Percentiles rank a stretch among this genome's conserved stretches.
These are phyloP conservation scores for Crocidura indochinensis DNA, from an alignment of 2,797 vertebrate species.

Conservation along the genomic window DNA sequence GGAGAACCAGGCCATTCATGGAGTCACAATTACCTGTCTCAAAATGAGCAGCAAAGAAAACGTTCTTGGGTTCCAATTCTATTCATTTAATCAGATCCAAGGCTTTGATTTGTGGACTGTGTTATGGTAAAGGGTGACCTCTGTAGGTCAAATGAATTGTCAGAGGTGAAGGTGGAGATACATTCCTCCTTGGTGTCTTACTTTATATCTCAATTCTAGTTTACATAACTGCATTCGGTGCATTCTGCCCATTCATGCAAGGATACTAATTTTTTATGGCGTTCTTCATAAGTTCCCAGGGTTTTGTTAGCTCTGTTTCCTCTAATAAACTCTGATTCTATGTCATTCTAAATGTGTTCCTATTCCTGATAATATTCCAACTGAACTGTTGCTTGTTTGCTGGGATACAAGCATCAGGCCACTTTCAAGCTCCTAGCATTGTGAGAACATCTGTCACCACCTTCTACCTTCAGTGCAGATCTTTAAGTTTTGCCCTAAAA, in stretches of 20 bases:
- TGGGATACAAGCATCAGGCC: neutral
- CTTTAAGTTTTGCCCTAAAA: conserved; percentile 19
- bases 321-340: neutral
- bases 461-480: neutral
- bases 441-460: neutral
- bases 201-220: neutral
- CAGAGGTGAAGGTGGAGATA: too few relatives aligned
- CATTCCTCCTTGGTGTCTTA: too few relatives aligned
- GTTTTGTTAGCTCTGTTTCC: neutral
- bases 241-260: neutral
- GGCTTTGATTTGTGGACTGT: too few relatives aligned
- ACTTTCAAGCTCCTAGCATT: neutral
- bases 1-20: neutral
- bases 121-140: neutral
- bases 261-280: neutral
- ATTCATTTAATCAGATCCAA: neutral
- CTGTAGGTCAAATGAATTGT: neutral
- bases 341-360: neutral
- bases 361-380: neutral
- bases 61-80: rapidly evolving
- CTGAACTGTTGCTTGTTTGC: rapidly evolving
- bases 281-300: neutral
- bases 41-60: rapidly evolving
- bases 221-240: neutral
- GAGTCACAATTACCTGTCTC: neutral